These are phyloP conservation scores for Marmota monax DNA, from an alignment of 2,113 vertebrate genomes.

Conservation along the genomic window DNA sequence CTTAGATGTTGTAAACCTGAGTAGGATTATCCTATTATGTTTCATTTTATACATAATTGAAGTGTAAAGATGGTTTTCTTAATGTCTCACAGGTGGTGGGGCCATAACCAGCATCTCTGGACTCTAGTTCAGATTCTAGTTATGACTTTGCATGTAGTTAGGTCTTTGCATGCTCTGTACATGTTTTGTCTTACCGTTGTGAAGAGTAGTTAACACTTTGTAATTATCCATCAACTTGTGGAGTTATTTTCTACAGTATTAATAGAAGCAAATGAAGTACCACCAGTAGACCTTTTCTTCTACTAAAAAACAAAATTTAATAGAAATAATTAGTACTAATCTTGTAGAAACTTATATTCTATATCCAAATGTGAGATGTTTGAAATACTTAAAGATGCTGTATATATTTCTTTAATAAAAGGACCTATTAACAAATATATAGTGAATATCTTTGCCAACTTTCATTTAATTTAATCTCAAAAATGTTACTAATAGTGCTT, in stretches of 20 bases:
- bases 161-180: neutral
- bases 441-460: neutral
- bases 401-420: slow-evolving; percentile 1
- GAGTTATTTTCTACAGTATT: neutral
- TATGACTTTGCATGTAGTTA: neutral
- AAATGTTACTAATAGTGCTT: slow-evolving; percentile 2
- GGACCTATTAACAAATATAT: neutral
- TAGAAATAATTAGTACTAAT: neutral
- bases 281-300: neutral
- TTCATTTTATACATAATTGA: neutral
- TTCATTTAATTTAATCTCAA: slow-evolving; percentile 44
- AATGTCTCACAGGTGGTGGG: neutral
- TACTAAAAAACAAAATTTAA: slow-evolving; percentile 5
- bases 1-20: neutral
- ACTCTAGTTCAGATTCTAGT: too few relatives aligned
- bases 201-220: neutral
- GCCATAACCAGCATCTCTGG: neutral
- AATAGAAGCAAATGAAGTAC: neutral
- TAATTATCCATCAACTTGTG: neutral
- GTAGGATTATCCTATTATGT: neutral
- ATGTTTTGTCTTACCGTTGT: neutral
- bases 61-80: slow-evolving; percentile 5
- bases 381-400: neutral
- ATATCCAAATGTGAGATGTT: neutral
- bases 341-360: neutral